Evolutionary conservation across 2,113 vertebrate species (phyloP), one percentile per base, ranked within the genome.

Genomic region (Pomatorhinus ruficollis): DNA sequence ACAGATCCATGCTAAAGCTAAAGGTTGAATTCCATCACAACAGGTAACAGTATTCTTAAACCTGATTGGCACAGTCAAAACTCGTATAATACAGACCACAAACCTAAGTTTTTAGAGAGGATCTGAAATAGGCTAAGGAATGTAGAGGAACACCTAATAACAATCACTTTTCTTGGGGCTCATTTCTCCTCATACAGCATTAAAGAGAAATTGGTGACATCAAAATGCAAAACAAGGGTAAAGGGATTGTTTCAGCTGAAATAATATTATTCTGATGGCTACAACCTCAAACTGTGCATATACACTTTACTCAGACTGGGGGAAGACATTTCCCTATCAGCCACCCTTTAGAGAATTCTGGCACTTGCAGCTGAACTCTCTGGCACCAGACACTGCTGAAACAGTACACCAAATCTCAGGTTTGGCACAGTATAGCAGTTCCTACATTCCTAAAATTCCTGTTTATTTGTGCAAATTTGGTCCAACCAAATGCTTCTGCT

Each of bases 371-470:
- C 30, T 69, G 49, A 83, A 33, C 40, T 28, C 10, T 56, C 19
- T 76, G 49, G n/a, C 80, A 90, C 50, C 28, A 65, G 50, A 40
- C 39, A 28, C 37, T 53, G 52, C 23, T 80, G 66, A 85, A 72
- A 88, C 13, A 60, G 24, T 49, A 65, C 50, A 85, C 61, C 11
- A 15, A 13, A n/a, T 35, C 54, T 86, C 49, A 61, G 15, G 31
- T 61, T 94, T 83, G 45, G 87, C 37, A 60, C 59, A 61, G 12
- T 33, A 28, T 33, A 60, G n/a, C 24, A 33, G 25, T 79, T 61
- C 53, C 45, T 64, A 50, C 66, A 30, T 93, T 90, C 83, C 61
- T 79, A 76, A 89, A 91, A 91, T 87, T 87, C 87, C 49, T 69
- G 17, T 68, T 89, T 56, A 82, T 68, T 57, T 68, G 39, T 71